phyloP scores from a whole-genome alignment of 2,888 invertebrate genomes.

The Lochmaea crataegi region DNA sequence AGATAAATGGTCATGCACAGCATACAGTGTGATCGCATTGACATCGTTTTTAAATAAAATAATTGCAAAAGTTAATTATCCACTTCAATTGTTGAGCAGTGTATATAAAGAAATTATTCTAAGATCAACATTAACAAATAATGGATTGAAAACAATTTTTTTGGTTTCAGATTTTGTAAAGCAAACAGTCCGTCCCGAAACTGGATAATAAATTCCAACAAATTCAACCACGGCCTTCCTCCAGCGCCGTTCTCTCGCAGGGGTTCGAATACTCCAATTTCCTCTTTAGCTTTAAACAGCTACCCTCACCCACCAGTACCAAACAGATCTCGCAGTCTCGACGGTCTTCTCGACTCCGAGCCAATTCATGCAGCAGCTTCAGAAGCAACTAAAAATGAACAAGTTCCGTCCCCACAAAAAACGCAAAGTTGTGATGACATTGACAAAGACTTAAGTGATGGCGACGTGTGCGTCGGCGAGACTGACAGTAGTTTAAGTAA shows the following conservation, averaged over 20 bases:
- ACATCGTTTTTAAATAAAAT: too few species aligned
- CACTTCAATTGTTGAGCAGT: too few species aligned
- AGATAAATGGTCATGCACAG: too few species aligned
- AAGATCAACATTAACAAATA: too few species aligned
- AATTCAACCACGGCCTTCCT: constrained; percentile 58
- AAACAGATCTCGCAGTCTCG: constrained; percentile 73
- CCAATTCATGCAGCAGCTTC: constrained; percentile 47
- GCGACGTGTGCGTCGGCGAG: constrained; percentile 54
- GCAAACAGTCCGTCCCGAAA: constrained; percentile 74
- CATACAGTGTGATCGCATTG: too few species aligned
- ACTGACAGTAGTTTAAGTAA: constrained; percentile 54
- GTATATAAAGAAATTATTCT: too few species aligned
- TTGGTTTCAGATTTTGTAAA: constrained; percentile 73
- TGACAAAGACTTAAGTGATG: constrained; percentile 50
- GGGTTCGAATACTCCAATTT: constrained; percentile 63
- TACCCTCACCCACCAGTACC: constrained; percentile 55
- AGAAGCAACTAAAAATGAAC: constrained; percentile 49
- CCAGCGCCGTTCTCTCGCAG: constrained; percentile 63
- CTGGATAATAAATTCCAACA: constrained; percentile 67
- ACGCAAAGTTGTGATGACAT: constrained; percentile 60
- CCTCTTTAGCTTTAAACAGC: constrained; percentile 56
- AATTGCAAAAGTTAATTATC: too few species aligned
- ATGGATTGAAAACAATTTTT: constrained; percentile 39
- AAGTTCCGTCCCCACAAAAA: constrained; percentile 60
- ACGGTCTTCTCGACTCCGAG: constrained; percentile 69